phyloP scores from a whole-genome alignment of 2,888 invertebrate species.

The Cryptus viduatorius region DNA sequence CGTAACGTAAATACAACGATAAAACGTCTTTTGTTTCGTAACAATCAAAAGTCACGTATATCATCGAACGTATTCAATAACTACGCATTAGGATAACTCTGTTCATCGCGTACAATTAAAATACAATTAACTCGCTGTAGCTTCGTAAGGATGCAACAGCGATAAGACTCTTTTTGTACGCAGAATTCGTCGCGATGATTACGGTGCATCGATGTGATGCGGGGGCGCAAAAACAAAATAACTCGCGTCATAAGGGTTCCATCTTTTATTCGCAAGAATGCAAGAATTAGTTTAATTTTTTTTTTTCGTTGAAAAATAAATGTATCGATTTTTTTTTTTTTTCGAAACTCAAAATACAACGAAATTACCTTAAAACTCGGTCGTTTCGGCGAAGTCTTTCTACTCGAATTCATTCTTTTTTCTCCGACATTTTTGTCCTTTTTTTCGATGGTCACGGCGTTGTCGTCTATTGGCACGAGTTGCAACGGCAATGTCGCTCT shows the following conservation, averaged over 20 bases:
- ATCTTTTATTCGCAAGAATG: too few relatives aligned
- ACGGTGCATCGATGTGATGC: neutral
- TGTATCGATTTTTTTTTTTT: too few relatives aligned
- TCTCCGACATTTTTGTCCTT: slow-evolving; percentile 52
- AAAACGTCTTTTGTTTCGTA: slow-evolving; percentile 21
- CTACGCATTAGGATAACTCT: neutral
- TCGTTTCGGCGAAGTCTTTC: slow-evolving; percentile 66
- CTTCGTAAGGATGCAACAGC: neutral
- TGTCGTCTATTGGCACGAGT: slow-evolving; percentile 76
- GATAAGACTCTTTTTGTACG: neutral
- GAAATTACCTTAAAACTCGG: slow-evolving; percentile 74
- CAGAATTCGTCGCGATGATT: neutral
- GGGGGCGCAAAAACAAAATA: neutral
- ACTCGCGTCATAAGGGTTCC: too few relatives aligned
- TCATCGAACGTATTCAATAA: slow-evolving; percentile 6
- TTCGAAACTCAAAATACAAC: too few relatives aligned
- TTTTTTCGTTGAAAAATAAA: too few relatives aligned
- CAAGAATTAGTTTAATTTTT: too few relatives aligned
- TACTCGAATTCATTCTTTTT: slow-evolving; percentile 57
- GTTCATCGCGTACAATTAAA: neutral
- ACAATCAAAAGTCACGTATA: neutral
- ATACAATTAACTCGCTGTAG: neutral
- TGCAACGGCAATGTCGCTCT: slow-evolving; percentile 78
- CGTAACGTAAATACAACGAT: neutral
- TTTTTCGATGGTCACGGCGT: slow-evolving; percentile 52